phyloP scores from a whole-genome alignment of 2,888 invertebrate species.

The Stenurella melanura region DNA sequence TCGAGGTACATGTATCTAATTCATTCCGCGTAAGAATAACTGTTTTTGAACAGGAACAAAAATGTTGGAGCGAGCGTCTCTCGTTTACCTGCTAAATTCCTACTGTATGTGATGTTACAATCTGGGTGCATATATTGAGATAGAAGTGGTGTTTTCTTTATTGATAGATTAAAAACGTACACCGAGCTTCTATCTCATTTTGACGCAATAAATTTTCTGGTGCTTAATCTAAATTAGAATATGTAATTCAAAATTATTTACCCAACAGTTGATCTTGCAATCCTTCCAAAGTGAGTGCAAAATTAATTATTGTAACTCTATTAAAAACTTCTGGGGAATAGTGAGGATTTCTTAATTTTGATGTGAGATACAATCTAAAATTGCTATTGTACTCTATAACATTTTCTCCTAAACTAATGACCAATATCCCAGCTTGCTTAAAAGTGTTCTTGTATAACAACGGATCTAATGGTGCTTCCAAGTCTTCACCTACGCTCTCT shows the following conservation, averaged over 20 bases:
- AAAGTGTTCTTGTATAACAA: constrained; percentile 85
- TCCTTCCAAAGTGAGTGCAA: constrained; percentile 88
- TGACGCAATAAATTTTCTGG: no score
- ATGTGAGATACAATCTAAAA: constrained; percentile 88
- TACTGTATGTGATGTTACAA: no score
- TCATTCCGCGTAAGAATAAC: no score
- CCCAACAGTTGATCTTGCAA: constrained; percentile 89
- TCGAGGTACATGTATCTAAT: no score
- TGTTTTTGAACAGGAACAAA: no score
- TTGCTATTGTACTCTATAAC: constrained; percentile 84
- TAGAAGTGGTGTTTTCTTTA: no score
- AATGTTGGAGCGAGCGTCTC: no score
- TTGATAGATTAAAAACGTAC: no score
- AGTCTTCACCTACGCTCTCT: constrained; percentile 85
- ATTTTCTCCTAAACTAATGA: constrained; percentile 86
- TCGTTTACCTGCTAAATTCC: no score
- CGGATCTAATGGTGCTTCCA: constrained; percentile 87
- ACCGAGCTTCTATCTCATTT: no score
- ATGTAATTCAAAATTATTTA: constrained; percentile 63
- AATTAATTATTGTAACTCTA: constrained; percentile 89
- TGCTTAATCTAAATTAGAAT: no score
- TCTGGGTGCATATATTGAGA: no score
- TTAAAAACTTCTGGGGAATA: constrained; percentile 90
- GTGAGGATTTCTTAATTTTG: constrained; percentile 89
- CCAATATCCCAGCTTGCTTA: constrained; percentile 83